These are phyloP conservation scores for Mus spretus DNA, from an alignment of 2,797 vertebrate species.

Conservation along the genomic window DNA sequence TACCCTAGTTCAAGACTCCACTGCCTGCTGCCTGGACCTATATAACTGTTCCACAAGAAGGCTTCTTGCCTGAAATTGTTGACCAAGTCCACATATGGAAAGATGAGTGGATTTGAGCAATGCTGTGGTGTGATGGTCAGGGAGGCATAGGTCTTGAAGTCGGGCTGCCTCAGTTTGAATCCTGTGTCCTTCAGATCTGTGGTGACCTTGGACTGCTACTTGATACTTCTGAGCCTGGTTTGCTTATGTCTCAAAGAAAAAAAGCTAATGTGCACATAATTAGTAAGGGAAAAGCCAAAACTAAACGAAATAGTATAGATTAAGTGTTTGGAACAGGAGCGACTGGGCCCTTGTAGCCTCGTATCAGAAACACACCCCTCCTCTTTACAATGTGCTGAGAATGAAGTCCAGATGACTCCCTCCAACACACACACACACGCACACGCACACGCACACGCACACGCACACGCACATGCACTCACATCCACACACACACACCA, in stretches of 20 bases:
- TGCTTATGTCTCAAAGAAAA: neutral
- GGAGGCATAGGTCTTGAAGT: neutral
- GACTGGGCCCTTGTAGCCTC: neutral
- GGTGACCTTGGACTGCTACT: neutral
- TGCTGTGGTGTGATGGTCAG: neutral
- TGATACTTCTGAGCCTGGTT: neutral
- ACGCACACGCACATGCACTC: accelerated
- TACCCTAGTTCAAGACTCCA: neutral
- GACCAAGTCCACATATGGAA: neutral
- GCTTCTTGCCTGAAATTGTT: neutral
- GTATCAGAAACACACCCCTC: neutral
- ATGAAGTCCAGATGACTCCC: neutral
- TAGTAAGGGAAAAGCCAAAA: neutral
- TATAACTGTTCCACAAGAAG: neutral
- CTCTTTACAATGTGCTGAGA: neutral
- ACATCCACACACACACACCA: neutral
- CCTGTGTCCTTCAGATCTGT: neutral
- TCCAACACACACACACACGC: neutral
- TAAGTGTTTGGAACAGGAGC: neutral
- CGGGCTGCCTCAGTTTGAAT: neutral
- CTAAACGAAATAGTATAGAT: neutral
- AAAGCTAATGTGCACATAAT: neutral
- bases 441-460: no score
- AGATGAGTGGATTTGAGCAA: neutral
- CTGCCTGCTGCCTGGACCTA: neutral